Evolutionary conservation across 30 jellyfish, hydroid and myxozoan species (phyloP), one percentile per base, ranked within the genome.

Genomic region (Hydractinia symbiolongicarpus): DNA sequence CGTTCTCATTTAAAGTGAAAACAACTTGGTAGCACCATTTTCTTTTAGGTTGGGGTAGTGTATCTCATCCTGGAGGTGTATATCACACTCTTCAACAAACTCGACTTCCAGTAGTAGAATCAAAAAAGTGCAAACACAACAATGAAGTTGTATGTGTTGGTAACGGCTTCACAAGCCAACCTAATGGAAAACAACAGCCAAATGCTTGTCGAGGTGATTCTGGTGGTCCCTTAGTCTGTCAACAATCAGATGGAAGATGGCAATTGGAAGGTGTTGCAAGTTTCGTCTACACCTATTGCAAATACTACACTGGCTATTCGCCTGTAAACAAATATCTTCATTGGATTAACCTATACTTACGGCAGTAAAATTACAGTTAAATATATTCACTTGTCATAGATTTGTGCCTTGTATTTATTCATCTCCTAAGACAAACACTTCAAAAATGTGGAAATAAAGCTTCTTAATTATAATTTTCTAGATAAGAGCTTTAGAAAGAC

Each of bases 181-280:
- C 74, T 64, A 64, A 64, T 64, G 74, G 74, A 64, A 64, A 64
- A 13, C 74, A 64, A 13, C 74, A 64, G 40, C 74, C 74, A 64
- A 64, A 64, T 64, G 74, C 74, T 7, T 64, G 74, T 4, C 74
- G 74, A n/a, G 74, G 74, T 13, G 74, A 64, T 13, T 64, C 74
- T 64, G 74, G 74, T 6, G 74, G 74, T 64, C 74, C 74, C 7
- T 64, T 64, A 51, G 74, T 64, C 74, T 64, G 74, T 13, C 74
- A 64, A 64, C 19, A 64, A 13, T n/a, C 52, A 44, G 16, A 64
- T 64, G 74, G 74, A 64, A n/a, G 52, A 7, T 64, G 74, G 74
- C 74, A 64, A 13, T 64, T 64, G 6, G 74, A 64, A 64, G 74
- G 74, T 64, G 74, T 64, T 6, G 74, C 74, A n/a, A 64, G 74